Evolutionary conservation across 2,113 vertebrate species (phyloP), one percentile per base, ranked within the genome.

Genomic region (Hemichromis elongatus): DNA sequence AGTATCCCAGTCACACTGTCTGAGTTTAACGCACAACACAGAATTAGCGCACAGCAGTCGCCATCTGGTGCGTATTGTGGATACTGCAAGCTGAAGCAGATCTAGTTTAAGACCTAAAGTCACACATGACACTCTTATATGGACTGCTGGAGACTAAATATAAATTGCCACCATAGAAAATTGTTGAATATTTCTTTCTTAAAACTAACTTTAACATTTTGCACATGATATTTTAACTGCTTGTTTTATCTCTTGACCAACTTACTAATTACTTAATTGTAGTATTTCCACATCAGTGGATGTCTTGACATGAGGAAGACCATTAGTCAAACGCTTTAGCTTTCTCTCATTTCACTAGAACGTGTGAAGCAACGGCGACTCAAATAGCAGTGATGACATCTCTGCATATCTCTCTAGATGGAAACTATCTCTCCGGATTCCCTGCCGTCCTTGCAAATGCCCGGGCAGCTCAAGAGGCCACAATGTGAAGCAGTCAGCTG

Each of bases 11-110:
- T n/a, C 0, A 10, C 33, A 9, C 50, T 19, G 24, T 26, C 42
- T 5, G 8, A 52, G 6, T 42, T 5, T 30, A 55, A 53, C 26
- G 24, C 26, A 55, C 11, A 18, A 7, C 33, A 57, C 37, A 14
- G 11, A 13, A 45, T 66, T n/a, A 47, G 26, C 80, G 35, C 16
- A 66, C 16, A 40, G 57, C 14, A 2, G 55, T 59, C n/a, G 70
- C 88, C 91, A 90, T 80, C 89, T 90, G 85, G 81, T 88, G 90
- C 1, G 3, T 5, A 13, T 7, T n/a, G 3, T 55, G 19, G 75
- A 26, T 30, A 90, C 24, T 86, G 54, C 88, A 73, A 63, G 28
- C 11, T 61, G 33, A 26, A 16, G 40, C 54, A 42, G 50, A 5
- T 2, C 16, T 75, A n/a, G 5, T 12, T 55, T 1, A 7, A n/a